Evolutionary conservation across 1,140 invertebrate species (phyloP).

Genomic region (Drosophila obscura): DNA sequence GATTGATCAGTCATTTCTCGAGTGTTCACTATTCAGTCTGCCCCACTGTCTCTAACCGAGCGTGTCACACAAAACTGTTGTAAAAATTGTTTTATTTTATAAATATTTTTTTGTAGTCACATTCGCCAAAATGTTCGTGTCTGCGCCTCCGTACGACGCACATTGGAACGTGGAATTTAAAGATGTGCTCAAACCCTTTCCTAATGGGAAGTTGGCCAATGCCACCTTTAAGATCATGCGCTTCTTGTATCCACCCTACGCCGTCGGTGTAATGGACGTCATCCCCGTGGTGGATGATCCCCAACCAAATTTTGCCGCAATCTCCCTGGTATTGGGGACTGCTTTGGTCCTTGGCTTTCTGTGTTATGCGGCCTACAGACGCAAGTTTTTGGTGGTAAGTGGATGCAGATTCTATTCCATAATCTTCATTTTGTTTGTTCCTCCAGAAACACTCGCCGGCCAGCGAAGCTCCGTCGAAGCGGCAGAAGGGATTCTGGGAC

Average conservation of each 20-base stretch:
- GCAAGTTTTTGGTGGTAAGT: too few species aligned
- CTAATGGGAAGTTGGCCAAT: conserved; percentile 13
- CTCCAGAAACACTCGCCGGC: too few species aligned
- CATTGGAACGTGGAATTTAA: conserved; percentile 23
- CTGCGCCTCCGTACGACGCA: not conserved
- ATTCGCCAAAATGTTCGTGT: not conserved
- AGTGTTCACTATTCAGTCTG: not conserved
- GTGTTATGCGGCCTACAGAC: not conserved
- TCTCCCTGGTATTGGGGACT: too few species aligned
- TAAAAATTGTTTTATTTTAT: not conserved
- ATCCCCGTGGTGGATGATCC: conserved; percentile 14
- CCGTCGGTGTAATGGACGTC: conserved; percentile 3
- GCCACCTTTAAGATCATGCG: conserved; percentile 25
- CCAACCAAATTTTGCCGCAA: not conserved
- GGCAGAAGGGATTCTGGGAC: too few species aligned
- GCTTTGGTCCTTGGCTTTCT: not conserved
- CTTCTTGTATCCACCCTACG: conserved; percentile 39
- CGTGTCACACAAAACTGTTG: not conserved
- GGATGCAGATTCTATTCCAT: too few species aligned
- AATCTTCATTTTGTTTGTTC: too few species aligned
- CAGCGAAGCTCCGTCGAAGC: too few species aligned
- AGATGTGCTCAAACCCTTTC: conserved; percentile 21
- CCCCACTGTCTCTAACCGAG: not conserved
- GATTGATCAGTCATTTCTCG: conserved; percentile 29
- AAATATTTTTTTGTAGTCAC: not conserved